Base-by-base conservation (phyloP, 2,797 vertebrate species). In the Amniataba percoides region DNA sequence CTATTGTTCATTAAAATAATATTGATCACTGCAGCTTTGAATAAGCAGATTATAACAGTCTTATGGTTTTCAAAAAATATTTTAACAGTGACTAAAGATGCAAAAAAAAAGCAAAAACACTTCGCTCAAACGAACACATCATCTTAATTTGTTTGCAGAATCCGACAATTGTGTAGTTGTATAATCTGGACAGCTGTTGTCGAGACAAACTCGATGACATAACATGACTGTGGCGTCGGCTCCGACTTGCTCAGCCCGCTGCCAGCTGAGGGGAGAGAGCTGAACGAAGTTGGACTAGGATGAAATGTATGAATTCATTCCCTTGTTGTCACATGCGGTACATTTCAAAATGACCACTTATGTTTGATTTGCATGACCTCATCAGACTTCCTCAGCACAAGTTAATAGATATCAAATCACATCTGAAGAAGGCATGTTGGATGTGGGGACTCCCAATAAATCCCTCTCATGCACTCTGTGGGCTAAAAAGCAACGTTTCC, bases 101-200 rank as follows among this genome's bases (percentile, higher is more conserved):
- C 4, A 46, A 46, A 73, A 52, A 5, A 21, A 31, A 31, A 31
- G 5, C 27, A 31, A 31, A 31, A 31, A 31, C 27, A 31, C 64
- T 21, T 12, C 15, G 12, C 75, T 75, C 61, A 5, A 58, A 36
- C 39, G 21, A 71, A 56, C 70, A 59, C 55, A 49, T 46, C 27
- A 27, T 2, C n/a, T 31, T 19, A 34, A 71, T 34, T 7, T 18
- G 15, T 63, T 84, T 72, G 71, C 59, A 46, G 68, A 36, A 75
- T 61, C 45, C 13, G 58, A 74, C 45, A 45, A 16, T 25, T 31
- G 23, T 61, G 36, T 15, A 15, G 52, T 67, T 81, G 74, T 56
- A 63, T 69, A 71, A 81, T 71, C 27, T 18, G 49, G 16, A 45
- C 71, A 75, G 72, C 70, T 57, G 69, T n/a, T 62, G 77, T 77